phyloP scores from a whole-genome alignment of 1,140 invertebrate species.

The Orussus abietinus region DNA sequence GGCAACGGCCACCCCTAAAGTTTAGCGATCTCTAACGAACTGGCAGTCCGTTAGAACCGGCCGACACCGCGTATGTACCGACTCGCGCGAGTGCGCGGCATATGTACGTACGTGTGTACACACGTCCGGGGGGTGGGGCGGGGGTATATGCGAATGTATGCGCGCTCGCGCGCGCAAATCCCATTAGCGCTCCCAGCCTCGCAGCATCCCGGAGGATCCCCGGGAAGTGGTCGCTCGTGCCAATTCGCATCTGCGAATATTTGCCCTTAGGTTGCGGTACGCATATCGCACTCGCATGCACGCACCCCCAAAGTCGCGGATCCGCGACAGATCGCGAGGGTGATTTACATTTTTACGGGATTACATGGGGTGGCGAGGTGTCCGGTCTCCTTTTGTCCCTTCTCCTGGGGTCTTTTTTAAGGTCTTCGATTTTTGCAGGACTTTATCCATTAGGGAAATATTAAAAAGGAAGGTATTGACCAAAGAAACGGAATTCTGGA shows the following conservation, averaged over 20 bases:
- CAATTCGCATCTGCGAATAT: neutral
- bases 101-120: neutral
- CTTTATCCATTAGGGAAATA: too few relatives aligned
- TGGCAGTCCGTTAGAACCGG: conserved; percentile 34
- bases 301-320: too few relatives aligned
- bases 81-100: too few relatives aligned
- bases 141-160: neutral
- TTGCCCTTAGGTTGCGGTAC: neutral
- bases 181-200: neutral
- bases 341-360: conserved; percentile 9
- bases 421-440: too few relatives aligned
- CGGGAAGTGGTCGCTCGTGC: neutral
- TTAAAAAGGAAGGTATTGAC: too few relatives aligned
- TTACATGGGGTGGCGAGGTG: neutral
- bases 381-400: too few relatives aligned
- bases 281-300: conserved; percentile 1
- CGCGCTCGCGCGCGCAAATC: neutral
- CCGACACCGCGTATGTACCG: too few relatives aligned
- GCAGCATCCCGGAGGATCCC: neutral
- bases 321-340: neutral
- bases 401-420: too few relatives aligned
- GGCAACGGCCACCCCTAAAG: conserved; percentile 24
- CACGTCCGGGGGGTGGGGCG: neutral
- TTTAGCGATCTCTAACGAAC: conserved; percentile 38
- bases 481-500: too few relatives aligned